Evolutionary conservation across 2,888 invertebrate genomes (phyloP), one percentile per base, ranked within the genome.

Genomic region (Dugesia japonica): DNA sequence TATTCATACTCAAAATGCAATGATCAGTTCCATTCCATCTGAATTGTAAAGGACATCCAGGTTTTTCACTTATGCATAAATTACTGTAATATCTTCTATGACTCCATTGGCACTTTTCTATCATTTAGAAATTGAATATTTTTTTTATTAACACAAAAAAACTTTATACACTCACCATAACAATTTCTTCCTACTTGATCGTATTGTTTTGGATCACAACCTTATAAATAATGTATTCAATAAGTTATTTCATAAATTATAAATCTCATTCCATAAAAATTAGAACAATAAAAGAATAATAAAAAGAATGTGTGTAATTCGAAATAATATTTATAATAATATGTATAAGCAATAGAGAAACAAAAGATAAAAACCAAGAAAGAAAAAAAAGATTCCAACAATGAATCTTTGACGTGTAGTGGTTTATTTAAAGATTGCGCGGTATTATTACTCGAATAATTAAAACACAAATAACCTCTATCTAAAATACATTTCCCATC

Each of bases 121-220:
- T 23, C n/a, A 56, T 13, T 20, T 20, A 56, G n/a, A n/a, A n/a
- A n/a, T n/a, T n/a, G n/a, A n/a, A 56, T 20, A 9, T 56, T 9
- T 56, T 56, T 56, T 56, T 56, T n/a, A 56, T 7, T 13, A 56
- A 23, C 7, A 56, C 4, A 13, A 56, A 9, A 31, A 31, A 31
- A 31, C 13, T 7, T 31, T 31, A 7, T 31, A 7, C 4, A 31
- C 56, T 56, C 1, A 56, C 56, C 56, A 23, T 56, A 56, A 56
- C 56, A 56, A 56, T 56, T 56, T 56, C 56, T 56, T n/a, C 56
- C 56, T 1, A 56, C 23, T 56, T 56, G 56, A n/a, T 56, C 23
- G n/a, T 56, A 56, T n/a, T 20, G 56, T n/a, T 56, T 56, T 56
- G n/a, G 17, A 56, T 56, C 56, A n/a, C 56, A 56, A 56, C 56